phyloP scores from a whole-genome alignment of 2,797 vertebrate species.

The Molossus molossus region DNA sequence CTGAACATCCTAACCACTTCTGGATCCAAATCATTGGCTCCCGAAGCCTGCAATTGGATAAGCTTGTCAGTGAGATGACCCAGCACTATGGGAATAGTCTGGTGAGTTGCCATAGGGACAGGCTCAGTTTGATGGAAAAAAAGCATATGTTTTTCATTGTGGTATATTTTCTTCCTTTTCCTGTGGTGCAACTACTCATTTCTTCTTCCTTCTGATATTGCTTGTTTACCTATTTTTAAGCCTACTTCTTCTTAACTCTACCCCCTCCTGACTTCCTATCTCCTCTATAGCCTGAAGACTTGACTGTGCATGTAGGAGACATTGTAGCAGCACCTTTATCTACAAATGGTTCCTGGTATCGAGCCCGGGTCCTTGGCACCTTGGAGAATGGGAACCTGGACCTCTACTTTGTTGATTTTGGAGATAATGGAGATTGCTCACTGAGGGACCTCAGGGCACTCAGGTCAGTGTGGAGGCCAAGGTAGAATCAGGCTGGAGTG shows the following conservation, averaged over 20 bases:
- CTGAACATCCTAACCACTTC: conserved; percentile 95
- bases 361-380: conserved; percentile 92
- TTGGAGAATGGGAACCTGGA: conserved; percentile 91
- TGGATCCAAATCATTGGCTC: conserved; percentile 96
- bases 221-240: background rate
- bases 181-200: background rate
- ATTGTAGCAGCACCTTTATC: conserved; percentile 94
- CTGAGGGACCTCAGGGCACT: conserved; percentile 90
- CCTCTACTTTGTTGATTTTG: conserved; percentile 96
- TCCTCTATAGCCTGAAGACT: conserved; percentile 89
- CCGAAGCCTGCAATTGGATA: conserved; percentile 94
- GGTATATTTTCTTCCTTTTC: background rate
- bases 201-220: background rate
- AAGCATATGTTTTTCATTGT: background rate
- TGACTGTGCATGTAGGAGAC: conserved; percentile 91
- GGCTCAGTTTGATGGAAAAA: conserved; percentile 41
- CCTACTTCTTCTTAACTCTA: background rate
- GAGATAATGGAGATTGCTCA: conserved; percentile 93
- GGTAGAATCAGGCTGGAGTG: background rate
- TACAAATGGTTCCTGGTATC: conserved; percentile 92
- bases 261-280: background rate
- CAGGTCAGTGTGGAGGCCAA: conserved; percentile 88
- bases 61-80: conserved; percentile 94
- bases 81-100: conserved; percentile 90
- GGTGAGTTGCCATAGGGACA: conserved; percentile 83